These are phyloP conservation scores for Scrobipalpa costella DNA, from an alignment of 2,888 invertebrate genomes.

Conservation along the genomic window DNA sequence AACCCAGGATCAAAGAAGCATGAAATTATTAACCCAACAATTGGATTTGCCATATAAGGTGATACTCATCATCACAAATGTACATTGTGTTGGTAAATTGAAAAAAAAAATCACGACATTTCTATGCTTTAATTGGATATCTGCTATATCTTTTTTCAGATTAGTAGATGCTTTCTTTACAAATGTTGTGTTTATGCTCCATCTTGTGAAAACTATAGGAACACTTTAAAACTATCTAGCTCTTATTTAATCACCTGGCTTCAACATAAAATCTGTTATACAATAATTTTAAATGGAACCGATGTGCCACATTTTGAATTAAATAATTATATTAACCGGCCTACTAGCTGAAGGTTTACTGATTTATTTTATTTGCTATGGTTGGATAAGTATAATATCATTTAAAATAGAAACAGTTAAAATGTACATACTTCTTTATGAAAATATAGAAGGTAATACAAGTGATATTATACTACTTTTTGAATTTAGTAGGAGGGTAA, in stretches of 20 bases:
- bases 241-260: neutral
- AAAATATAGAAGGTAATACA: neutral
- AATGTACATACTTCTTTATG: neutral
- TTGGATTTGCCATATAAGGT: neutral
- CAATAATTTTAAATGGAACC: neutral
- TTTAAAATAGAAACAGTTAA: constrained; percentile 6
- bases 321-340: neutral
- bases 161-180: neutral
- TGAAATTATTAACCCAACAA: neutral
- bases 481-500: constrained; percentile 27
- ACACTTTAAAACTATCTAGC: neutral
- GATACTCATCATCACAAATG: neutral
- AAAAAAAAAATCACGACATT: neutral
- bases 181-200: neutral
- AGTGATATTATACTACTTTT: constrained; percentile 41
- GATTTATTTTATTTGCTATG: constrained; percentile 31
- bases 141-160: neutral
- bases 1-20: neutral
- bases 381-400: constrained; percentile 31
- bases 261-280: neutral
- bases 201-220: neutral
- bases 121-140: neutral
- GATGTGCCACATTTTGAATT: neutral
- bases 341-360: constrained; percentile 9
- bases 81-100: no score